Base-by-base conservation (phyloP, 2,888 invertebrate species). In the Lithophane ornitopus region DNA sequence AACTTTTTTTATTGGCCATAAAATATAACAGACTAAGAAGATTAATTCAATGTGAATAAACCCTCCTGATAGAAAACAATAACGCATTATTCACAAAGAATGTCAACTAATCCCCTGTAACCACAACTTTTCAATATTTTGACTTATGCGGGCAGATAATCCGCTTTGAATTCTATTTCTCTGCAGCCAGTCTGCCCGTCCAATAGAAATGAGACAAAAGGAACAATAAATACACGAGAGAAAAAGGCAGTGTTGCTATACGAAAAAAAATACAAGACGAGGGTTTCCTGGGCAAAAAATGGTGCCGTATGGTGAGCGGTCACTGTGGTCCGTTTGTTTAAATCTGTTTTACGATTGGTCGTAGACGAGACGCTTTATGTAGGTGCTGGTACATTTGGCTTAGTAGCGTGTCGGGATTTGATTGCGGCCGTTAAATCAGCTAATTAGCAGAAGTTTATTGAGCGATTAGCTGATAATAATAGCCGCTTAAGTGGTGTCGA, bases 311-410 rank as follows among this genome's bases (percentile, higher is more conserved):
- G 94, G 87, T 71, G 82, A 75, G 78, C 85, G 83, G 82, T 81
- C 87, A 82, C 84, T 93, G 94, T 89, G 93, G 92, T 92, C 85
- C 89, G 91, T 89, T 92, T 91, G 92, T 91, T 91, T 91, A 91
- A 92, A 89, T 88, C 89, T 85, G 88, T 88, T 92, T 90, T 90
- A 91, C 89, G 89, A 88, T 85, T 82, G 80, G 72, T 80, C 80
- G 86, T 75, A 78, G 79, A 81, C 78, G n/a, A 79, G 74, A 76
- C 56, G 79, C 62, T 89, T 85, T 83, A 86, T 85, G 80, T 82
- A 77, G 65, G 68, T 68, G 78, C 78, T 76, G 74, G 76, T 86
- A 88, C 80, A 85, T 84, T 85, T 84, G 78, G 81, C 84, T 83
- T 83, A 86, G 81, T 78, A 75, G 81, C 81, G 81, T 86, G 80